A percentile compares a stretch with the other conserved stretches of the same genome.
Conservation (phyloP, 2,797 vertebrate species). For the Fundulus diaphanus region DNA sequence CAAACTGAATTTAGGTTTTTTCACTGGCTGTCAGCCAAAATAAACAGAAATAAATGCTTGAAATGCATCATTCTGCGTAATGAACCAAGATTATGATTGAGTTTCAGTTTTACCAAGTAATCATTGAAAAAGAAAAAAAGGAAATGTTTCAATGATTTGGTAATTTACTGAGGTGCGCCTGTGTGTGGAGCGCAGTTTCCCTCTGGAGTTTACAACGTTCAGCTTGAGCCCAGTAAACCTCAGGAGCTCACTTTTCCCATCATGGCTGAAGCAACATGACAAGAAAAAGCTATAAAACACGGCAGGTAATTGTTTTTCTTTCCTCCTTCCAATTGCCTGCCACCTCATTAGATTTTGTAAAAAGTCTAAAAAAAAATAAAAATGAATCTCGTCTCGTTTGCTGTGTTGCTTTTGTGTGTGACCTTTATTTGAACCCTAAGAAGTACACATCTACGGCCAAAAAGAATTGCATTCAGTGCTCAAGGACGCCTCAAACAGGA, state of each 20-base stretch:
- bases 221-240: constrained; percentile 32
- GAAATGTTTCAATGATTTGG: not conserved
- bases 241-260: constrained; percentile 14
- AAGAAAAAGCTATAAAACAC: not conserved
- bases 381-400: too few relatives aligned
- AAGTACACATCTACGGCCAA: not conserved
- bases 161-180: constrained; percentile 30
- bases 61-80: not conserved
- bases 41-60: not conserved
- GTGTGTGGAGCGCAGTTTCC: constrained; percentile 17
- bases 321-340: not conserved
- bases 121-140: too few relatives aligned
- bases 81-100: not conserved
- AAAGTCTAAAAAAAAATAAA: not conserved
- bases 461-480: constrained; percentile 21
- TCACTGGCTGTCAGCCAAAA: not conserved
- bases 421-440: not conserved
- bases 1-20: not conserved
- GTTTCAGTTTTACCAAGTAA: not conserved
- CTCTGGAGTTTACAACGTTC: constrained; percentile 32
- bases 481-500: constrained; percentile 8
- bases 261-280: constrained; percentile 13
- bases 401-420: not conserved
- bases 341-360: not conserved
- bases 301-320: not conserved